Base-by-base conservation (phyloP, 2,113 vertebrate genomes). In the Alethe diademata region DNA sequence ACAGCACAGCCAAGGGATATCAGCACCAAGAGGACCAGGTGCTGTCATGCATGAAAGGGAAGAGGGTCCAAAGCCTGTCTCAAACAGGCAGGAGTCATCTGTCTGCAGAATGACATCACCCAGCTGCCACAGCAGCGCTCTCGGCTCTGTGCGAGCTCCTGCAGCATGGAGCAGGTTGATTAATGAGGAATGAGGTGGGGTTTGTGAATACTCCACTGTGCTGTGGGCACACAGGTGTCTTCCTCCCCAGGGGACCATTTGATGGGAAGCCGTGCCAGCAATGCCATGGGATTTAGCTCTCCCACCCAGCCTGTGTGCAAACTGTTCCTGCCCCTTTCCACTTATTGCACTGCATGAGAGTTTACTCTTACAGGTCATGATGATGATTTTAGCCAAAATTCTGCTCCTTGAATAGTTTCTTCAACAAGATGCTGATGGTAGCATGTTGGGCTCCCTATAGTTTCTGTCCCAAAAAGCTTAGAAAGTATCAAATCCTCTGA, bases 221-320 rank as follows among this genome's bases (percentile, higher is more conserved):
- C 73, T 54, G 5, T 0, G 29, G 43, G 50, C 22, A 12, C 5
- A 1, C 38, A 19, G 54, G 29, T 38, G 60, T 18, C 26, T 42
- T 57, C 38, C 17, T 70, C 9, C 64, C 1, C 0, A 3, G 28
- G 33, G 65, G 7, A 45, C 8, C 20, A 0, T 5, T 45, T 20
- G 50, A 65, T 2, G 6, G 51, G 26, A 19, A 53, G 9, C 75
- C 11, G 42, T 6, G 16, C 25, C 2, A 50, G 69, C 19, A 13
- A 25, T 9, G 19, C 28, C 2, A 0, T 29, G 43, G 78, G 42
- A 14, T 78, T 78, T 18, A 35, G 19, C 22, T 88, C 43, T 80
- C 33, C 19, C 9, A 2, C 35, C 28, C 26, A 80, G 67, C 35
- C 54, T 19, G 71, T 28, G 23, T 6, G 5, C 57, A 17, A 50